A percentile compares a stretch with the other conserved stretches of the same genome.
Evolutionary conservation across 2,888 invertebrate species (phyloP).

Genomic region (Dyspetes luteomarginatus): DNA sequence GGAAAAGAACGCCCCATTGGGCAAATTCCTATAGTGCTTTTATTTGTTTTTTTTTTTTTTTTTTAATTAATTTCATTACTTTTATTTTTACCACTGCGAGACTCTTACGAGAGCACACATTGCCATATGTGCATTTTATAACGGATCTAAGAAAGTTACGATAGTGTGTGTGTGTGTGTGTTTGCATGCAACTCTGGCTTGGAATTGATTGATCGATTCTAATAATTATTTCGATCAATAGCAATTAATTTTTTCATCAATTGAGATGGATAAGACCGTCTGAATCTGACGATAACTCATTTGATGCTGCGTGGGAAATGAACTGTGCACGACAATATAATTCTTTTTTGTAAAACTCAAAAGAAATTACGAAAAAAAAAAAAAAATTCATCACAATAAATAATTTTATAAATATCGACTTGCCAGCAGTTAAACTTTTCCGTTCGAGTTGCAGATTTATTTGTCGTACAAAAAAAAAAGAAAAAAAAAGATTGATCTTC

Average conservation of each 20-base stretch:
- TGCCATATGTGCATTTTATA: slow-evolving; percentile 53
- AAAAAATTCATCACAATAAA: too few species aligned
- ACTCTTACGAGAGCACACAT: slow-evolving; percentile 33
- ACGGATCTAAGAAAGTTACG: slow-evolving; percentile 52
- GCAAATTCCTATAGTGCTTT: slow-evolving; percentile 43
- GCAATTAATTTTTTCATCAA: slow-evolving; percentile 40
- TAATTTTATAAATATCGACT: too few species aligned
- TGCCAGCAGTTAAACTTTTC: too few species aligned
- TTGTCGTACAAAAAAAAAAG: too few species aligned
- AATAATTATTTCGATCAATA: slow-evolving; percentile 43
- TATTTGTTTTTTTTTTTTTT: slow-evolving; percentile 6
- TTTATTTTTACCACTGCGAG: background rate
- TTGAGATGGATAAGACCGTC: slow-evolving; percentile 26
- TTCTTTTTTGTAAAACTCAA: too few species aligned
- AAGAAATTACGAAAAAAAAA: too few species aligned
- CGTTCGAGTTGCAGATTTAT: too few species aligned
- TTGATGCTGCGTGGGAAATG: background rate
- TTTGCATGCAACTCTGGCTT: background rate
- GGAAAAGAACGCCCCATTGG: slow-evolving; percentile 54
- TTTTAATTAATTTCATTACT: slow-evolving; percentile 5
- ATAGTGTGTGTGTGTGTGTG: background rate
- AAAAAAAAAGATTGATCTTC: too few species aligned
- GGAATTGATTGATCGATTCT: slow-evolving; percentile 42
- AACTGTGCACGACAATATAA: background rate
- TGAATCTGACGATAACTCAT: background rate